Conservation (phyloP, 2,113 vertebrate genomes). For the Rhinoderma darwinii region DNA sequence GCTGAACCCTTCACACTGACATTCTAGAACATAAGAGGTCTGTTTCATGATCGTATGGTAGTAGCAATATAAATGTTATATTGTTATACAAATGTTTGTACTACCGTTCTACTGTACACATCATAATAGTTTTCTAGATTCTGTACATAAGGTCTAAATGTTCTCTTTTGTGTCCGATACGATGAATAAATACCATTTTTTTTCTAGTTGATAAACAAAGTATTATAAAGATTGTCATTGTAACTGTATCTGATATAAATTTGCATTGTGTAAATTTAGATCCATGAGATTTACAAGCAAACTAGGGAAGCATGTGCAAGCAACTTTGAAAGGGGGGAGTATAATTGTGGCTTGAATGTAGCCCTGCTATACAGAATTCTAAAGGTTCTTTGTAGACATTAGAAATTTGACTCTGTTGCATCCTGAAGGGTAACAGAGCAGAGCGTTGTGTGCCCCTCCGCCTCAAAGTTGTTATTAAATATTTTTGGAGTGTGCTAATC, state of each 20-base stretch:
- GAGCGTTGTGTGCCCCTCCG: constrained; percentile 29
- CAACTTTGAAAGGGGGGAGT: constrained; percentile 41
- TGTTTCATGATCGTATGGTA: background rate
- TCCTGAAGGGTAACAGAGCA: constrained; percentile 44
- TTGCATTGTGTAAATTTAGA: constrained; percentile 57
- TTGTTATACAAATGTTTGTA: background rate
- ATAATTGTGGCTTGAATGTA: constrained; percentile 29
- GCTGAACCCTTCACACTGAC: constrained; percentile 14
- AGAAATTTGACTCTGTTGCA: constrained; percentile 53
- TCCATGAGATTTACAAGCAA: constrained; percentile 54
- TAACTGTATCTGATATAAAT: constrained; percentile 48
- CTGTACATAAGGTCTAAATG: background rate
- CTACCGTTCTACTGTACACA: background rate
- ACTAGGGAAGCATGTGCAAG: constrained; percentile 35
- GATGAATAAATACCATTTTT: background rate
- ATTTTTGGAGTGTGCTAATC: constrained; percentile 36
- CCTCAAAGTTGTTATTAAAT: constrained; percentile 48
- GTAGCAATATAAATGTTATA: background rate
- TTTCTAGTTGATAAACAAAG: background rate
- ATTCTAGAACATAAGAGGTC: constrained; percentile 33
- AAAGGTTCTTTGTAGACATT: constrained; percentile 37
- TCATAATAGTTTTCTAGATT: background rate
- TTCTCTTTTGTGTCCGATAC: background rate
- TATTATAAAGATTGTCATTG: background rate
- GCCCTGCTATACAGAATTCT: constrained; percentile 22